phyloP scores from a whole-genome alignment of 2,797 vertebrate genomes.

The Ibycter americanus region DNA sequence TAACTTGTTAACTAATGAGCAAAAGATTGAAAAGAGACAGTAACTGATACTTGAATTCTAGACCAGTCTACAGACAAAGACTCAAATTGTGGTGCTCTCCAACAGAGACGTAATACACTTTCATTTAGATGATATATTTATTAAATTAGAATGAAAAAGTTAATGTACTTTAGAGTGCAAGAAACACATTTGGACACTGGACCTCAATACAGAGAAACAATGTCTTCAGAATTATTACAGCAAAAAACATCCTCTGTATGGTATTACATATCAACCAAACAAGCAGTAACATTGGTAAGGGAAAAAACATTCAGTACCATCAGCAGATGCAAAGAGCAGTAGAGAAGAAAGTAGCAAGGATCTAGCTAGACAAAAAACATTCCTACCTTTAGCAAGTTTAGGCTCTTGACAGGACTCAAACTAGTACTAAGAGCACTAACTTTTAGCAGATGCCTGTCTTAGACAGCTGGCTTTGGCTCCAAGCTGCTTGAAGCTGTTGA shows the following conservation, averaged over 20 bases:
- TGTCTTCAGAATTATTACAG: conserved; percentile 67
- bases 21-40: neutral
- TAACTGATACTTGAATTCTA: neutral
- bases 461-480: conserved; percentile 20
- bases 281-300: conserved; percentile 40
- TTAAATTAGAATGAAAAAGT: conserved; percentile 77
- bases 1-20: neutral
- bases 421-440: conserved; percentile 32
- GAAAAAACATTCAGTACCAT: conserved; percentile 57
- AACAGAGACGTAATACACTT: conserved; percentile 23
- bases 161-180: conserved; percentile 72
- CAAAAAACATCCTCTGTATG: conserved; percentile 51
- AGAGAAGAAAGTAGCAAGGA: conserved; percentile 53
- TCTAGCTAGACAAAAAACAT: conserved; percentile 63
- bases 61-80: neutral
- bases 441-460: conserved; percentile 37
- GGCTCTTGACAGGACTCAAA: conserved; percentile 23
- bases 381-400: conserved; percentile 41
- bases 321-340: conserved; percentile 58
- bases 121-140: conserved; percentile 68
- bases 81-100: neutral
- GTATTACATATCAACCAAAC: conserved; percentile 61
- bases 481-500: conserved; percentile 34
- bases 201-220: conserved; percentile 59
- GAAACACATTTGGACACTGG: conserved; percentile 55